These are phyloP conservation scores for Uloborus plumipes DNA, from an alignment of 2,888 invertebrate species.

Conservation along the genomic window DNA sequence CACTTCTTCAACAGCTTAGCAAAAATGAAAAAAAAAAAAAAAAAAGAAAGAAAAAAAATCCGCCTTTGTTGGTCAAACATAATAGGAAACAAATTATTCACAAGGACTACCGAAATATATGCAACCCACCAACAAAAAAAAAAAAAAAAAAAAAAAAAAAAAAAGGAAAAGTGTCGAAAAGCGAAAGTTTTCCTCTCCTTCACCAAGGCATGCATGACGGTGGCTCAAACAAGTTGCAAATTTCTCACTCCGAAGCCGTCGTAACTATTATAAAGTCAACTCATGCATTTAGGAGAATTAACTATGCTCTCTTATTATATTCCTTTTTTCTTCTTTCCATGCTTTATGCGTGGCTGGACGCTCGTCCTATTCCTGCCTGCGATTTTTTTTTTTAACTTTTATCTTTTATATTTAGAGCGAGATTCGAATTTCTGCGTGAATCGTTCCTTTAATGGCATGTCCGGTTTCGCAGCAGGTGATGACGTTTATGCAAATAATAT, in stretches of 20 bases:
- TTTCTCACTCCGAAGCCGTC: not conserved
- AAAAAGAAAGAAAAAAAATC: too few relatives aligned
- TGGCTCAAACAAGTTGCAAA: not conserved
- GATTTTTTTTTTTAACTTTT: slow-evolving; percentile 6
- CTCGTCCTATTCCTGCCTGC: slow-evolving; percentile 1
- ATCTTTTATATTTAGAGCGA: slow-evolving; percentile 16
- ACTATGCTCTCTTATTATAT: slow-evolving; percentile 11
- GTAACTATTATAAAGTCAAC: slow-evolving; percentile 21
- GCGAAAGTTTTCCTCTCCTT: not conserved
- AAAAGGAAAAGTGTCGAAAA: not conserved
- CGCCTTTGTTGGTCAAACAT: too few relatives aligned
- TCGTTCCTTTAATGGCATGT: slow-evolving; percentile 11
- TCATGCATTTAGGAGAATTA: slow-evolving; percentile 17
- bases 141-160: not conserved
- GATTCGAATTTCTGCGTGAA: slow-evolving; percentile 9
- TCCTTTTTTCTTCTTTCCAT: not conserved
- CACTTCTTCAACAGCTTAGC: too few relatives aligned
- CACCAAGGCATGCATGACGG: not conserved
- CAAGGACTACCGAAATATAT: too few relatives aligned
- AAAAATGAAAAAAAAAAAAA: too few relatives aligned
- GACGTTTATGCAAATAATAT: too few relatives aligned
- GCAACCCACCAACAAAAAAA: too few relatives aligned
- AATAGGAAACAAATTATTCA: too few relatives aligned
- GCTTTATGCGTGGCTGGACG: slow-evolving; percentile 12
- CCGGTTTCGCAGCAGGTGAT: slow-evolving; percentile 3